Evolutionary conservation across 2,797 vertebrate species (phyloP), one percentile per base, ranked within the genome.

Genomic region (Eulemur coronatus): DNA sequence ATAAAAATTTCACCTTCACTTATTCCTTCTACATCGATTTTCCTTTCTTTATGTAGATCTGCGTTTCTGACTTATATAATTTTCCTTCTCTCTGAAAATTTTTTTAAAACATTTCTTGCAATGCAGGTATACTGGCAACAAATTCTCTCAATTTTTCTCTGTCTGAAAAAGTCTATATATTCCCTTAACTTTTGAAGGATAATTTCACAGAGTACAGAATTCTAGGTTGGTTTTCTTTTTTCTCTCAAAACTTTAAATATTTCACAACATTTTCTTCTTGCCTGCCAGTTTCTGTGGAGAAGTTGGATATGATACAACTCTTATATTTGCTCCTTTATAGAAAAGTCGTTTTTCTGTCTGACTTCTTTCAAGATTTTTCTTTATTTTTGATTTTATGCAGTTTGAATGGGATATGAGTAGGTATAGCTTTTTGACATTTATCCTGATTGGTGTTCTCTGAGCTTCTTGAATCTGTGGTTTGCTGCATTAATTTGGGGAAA

Each of bases 131-230:
- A 85, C 4, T 7, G 72, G 33, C 46, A 76, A 35, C 30, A 85
- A 35, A 92, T 67, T 76, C 24, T 28, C 50, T 93, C 38, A 86
- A 38, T 48, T 93, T 93, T 78, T 57, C 3, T 28, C 15, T 46
- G 5, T 28, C 30, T 57, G 18, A 86, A 18, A n/a, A 93, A 79
- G 33, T 46, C 24, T 35, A 81, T 41, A 75, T 50, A 43, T 69
- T 73, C 14, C 2, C 41, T 84, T 28, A 33, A 48, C 7, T 72
- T 61, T 55, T 72, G 72, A 57, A 79, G 11, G 33, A 55, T 65
- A 80, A 43, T 80, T 93, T 91, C n/a, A 80, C 38, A 90, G 65
- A n/a, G 15, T 50, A 86, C 15, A 91, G 87, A 55, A 86, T 81
- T 86, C 7, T 67, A 73, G 33, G 28, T 61, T 69, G 48, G 24